These are phyloP conservation scores for Ivindomyrus marchei DNA, from an alignment of 2,113 vertebrate species.

Conservation along the genomic window DNA sequence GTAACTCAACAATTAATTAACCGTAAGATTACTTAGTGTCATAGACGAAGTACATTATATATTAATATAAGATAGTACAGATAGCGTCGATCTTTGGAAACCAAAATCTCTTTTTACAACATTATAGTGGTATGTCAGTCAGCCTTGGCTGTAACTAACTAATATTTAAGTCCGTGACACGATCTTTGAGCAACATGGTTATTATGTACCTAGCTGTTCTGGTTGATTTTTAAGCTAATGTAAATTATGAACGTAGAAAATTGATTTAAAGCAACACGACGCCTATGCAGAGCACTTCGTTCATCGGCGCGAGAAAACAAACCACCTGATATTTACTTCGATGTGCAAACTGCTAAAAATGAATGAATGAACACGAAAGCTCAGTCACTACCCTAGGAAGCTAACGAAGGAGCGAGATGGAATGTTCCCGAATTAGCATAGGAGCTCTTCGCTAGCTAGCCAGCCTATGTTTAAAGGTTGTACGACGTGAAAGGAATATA, in stretches of 20 bases:
- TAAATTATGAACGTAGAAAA: neutral
- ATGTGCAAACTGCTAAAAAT: neutral
- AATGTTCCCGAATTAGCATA: slow-evolving; percentile 10
- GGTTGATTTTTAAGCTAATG: neutral
- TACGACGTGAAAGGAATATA: neutral
- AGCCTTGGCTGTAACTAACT: neutral
- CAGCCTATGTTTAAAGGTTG: neutral
- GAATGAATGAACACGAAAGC: neutral
- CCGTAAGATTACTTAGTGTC: neutral
- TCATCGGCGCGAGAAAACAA: neutral
- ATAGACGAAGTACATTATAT: neutral
- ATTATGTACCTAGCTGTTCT: neutral
- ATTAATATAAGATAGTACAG: neutral
- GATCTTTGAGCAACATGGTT: neutral
- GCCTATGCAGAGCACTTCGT: neutral
- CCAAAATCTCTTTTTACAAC: neutral
- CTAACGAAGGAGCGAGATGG: neutral
- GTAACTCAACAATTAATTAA: neutral
- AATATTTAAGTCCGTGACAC: neutral
- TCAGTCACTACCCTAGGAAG: neutral
- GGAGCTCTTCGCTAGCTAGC: neutral
- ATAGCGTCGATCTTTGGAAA: neutral
- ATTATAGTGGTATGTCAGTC: neutral
- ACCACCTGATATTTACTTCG: neutral
- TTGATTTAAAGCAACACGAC: neutral